phyloP scores from a whole-genome alignment of 2,797 vertebrate genomes.

The Ctenopoma multispine region DNA sequence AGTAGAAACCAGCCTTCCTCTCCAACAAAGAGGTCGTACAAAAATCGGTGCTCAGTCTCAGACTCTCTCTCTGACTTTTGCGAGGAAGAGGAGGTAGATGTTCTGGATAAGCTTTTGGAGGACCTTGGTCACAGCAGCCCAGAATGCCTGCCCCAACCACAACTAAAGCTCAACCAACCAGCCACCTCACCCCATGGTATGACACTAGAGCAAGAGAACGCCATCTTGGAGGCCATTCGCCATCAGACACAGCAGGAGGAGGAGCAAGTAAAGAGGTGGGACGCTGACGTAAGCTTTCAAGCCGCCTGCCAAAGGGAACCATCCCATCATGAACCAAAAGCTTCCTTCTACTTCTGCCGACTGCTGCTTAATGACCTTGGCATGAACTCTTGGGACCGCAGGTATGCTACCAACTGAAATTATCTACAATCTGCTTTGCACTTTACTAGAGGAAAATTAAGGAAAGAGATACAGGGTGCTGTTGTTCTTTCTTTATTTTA shows the following conservation, averaged over 20 bases:
- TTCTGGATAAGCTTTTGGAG: constrained; percentile 91
- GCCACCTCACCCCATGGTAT: constrained; percentile 89
- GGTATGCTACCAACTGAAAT: constrained; percentile 81
- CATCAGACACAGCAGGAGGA: constrained; percentile 89
- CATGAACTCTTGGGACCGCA: constrained; percentile 99
- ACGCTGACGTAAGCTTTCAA: constrained; percentile 79
- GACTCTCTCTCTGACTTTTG: constrained; percentile 62
- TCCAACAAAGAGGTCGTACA: constrained; percentile 48
- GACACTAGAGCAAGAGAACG: constrained; percentile 89
- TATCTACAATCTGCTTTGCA: background rate
- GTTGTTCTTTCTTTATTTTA: constrained; percentile 6
- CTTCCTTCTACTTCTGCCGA: constrained; percentile 96
- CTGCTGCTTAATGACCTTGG: constrained; percentile 94
- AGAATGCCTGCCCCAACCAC: constrained; percentile 92
- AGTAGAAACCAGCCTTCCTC: constrained; percentile 54
- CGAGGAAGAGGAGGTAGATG: constrained; percentile 87
- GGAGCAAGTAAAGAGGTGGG: constrained; percentile 84
- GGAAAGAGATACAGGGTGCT: background rate
- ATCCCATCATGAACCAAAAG: constrained; percentile 86
- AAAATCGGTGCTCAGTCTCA: constrained; percentile 43
- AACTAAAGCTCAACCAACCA: constrained; percentile 90
- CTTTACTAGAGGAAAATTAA: background rate
- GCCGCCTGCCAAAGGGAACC: constrained; percentile 87
- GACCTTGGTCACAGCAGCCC: constrained; percentile 91
- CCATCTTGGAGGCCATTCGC: constrained; percentile 88